These are phyloP conservation scores for Cuculus canorus DNA, from an alignment of 2,797 vertebrate genomes.

Conservation along the genomic window DNA sequence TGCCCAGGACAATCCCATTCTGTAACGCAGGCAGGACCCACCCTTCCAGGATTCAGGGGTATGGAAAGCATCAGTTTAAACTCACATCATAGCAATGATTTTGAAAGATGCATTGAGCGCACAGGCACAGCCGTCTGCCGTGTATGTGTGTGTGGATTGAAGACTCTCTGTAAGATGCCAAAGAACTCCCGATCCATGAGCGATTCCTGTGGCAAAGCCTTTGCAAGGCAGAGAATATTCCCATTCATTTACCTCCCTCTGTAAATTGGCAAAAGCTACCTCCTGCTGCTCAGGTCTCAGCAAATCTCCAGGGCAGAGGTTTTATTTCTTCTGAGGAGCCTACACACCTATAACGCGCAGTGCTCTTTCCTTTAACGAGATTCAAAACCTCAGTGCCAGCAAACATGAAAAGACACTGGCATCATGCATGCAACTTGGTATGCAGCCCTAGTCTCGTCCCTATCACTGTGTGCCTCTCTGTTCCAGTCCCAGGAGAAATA, in stretches of 20 bases:
- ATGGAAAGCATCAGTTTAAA: neutral
- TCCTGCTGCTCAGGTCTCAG: neutral
- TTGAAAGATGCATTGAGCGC: neutral
- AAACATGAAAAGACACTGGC: neutral
- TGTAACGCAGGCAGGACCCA: neutral
- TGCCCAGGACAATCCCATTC: neutral
- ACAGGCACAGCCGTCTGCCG: neutral
- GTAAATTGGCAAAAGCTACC: neutral
- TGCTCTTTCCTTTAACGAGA: neutral
- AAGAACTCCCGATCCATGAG: fast-evolving
- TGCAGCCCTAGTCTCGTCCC: neutral
- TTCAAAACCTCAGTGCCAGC: neutral
- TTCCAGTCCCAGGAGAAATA: neutral
- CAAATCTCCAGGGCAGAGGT: neutral
- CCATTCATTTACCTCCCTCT: neutral
- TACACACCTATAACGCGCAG: neutral
- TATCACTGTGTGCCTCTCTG: neutral
- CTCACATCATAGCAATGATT: neutral
- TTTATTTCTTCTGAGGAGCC: neutral
- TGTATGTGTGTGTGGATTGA: neutral
- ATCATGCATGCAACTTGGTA: fast-evolving
- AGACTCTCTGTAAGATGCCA: neutral
- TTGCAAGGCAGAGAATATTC: neutral
- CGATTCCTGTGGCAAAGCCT: constrained; percentile 19
- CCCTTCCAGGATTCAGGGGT: fast-evolving